A percentile compares a stretch with the other conserved stretches of the same genome.
Evolutionary conservation across 92 coral and sea anemone genomes (phyloP).

Genomic region (Diadumene lineata): DNA sequence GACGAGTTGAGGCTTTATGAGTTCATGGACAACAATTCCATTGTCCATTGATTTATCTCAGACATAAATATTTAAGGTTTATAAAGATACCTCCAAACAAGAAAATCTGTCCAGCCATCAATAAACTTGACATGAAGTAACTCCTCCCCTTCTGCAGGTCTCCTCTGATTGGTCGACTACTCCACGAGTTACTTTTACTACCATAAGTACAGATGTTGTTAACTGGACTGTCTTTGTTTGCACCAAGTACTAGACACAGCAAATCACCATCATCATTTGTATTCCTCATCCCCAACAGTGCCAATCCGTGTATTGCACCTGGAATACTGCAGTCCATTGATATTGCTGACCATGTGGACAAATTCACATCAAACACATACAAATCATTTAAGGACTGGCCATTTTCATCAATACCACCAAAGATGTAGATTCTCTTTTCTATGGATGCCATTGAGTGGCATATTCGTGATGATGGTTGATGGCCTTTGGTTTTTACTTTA

Average conservation of each 20-base stretch:
- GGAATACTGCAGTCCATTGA: slow-evolving; percentile 5
- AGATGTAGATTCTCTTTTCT: slow-evolving; percentile 6
- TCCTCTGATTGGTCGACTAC: slow-evolving; percentile 14
- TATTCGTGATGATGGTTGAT: slow-evolving; percentile 20
- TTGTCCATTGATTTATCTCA: not conserved
- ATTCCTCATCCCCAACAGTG: slow-evolving; percentile 29
- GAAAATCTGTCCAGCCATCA: slow-evolving; percentile 32
- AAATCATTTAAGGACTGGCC: slow-evolving; percentile 28
- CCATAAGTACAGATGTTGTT: slow-evolving; percentile 24
- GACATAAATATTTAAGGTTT: not conserved
- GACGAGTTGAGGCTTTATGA: no score
- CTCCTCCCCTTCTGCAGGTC: slow-evolving; percentile 11
- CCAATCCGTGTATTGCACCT: slow-evolving; percentile 11
- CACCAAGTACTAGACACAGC: slow-evolving; percentile 31
- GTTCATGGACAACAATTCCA: no score
- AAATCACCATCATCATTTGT: slow-evolving; percentile 44
- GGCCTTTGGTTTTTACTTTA: slow-evolving; percentile 6
- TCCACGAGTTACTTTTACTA: slow-evolving; percentile 19
- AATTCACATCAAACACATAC: slow-evolving; percentile 11
- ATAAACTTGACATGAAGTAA: slow-evolving; percentile 1
- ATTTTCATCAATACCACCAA: slow-evolving; percentile 24
- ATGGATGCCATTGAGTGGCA: slow-evolving; percentile 11
- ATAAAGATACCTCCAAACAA: slow-evolving; percentile 25
- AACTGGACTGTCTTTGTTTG: not conserved
- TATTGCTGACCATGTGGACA: slow-evolving; percentile 21